phyloP scores from a whole-genome alignment of 2,113 vertebrate genomes.

The Perccottus glenii region DNA sequence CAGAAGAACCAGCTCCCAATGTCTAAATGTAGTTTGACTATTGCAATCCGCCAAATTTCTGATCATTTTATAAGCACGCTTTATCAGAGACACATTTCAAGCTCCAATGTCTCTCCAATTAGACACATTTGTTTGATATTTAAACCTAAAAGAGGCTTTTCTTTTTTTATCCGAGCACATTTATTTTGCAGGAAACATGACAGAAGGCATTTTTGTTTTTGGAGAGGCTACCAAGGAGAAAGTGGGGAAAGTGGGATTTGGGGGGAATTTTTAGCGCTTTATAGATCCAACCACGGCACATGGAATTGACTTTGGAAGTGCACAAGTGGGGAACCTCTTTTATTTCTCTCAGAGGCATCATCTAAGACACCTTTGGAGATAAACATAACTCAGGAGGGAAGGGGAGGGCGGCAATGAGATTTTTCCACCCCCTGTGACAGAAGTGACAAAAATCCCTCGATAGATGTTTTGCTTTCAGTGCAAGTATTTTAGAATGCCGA shows the following conservation, averaged over 20 bases:
- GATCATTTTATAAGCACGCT: slow-evolving; percentile 28
- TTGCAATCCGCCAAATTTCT: slow-evolving; percentile 15
- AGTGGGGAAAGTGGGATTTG: neutral
- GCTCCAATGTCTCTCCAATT: slow-evolving; percentile 31
- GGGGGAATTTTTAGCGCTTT: slow-evolving; percentile 30
- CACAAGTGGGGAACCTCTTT: slow-evolving; percentile 48
- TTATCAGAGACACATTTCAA: slow-evolving; percentile 20
- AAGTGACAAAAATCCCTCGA: slow-evolving; percentile 39
- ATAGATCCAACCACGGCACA: slow-evolving; percentile 40
- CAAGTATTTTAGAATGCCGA: slow-evolving; percentile 18
- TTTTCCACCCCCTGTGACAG: slow-evolving; percentile 28
- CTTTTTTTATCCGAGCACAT: slow-evolving; percentile 23
- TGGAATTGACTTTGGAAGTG: slow-evolving; percentile 55
- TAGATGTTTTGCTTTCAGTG: slow-evolving; percentile 34
- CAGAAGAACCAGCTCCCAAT: neutral
- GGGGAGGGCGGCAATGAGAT: slow-evolving; percentile 52
- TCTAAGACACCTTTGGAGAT: slow-evolving; percentile 71
- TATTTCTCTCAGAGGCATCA: slow-evolving; percentile 60
- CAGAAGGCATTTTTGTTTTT: slow-evolving; percentile 4
- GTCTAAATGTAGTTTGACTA: slow-evolving; percentile 20
- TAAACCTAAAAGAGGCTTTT: slow-evolving; percentile 25
- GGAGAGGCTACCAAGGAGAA: neutral
- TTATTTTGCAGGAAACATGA: slow-evolving; percentile 13
- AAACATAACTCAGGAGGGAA: slow-evolving; percentile 31
- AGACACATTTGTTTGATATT: slow-evolving; percentile 45